Conservation (phyloP, 2,797 vertebrate species). For the Arrhamphus sclerolepis region DNA sequence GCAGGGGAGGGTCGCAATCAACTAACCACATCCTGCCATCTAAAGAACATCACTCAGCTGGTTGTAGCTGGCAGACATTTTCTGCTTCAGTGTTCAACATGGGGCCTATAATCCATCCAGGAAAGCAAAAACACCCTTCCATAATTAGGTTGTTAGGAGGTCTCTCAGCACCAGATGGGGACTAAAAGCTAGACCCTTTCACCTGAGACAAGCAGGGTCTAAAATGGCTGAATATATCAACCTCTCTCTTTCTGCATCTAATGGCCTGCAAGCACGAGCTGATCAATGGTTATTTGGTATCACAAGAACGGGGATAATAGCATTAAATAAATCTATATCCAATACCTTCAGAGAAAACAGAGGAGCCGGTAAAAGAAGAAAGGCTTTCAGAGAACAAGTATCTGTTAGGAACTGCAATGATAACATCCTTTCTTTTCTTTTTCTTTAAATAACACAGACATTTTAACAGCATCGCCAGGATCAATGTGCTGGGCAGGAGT, state of each 20-base stretch:
- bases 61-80: constrained; percentile 68
- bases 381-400: constrained; percentile 14
- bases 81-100: constrained; percentile 56
- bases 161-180: constrained; percentile 67
- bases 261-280: constrained; percentile 29
- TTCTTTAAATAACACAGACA: too few species aligned
- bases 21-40: constrained; percentile 68
- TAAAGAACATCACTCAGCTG: constrained; percentile 61
- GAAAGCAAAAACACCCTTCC: constrained; percentile 40
- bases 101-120: constrained; percentile 53
- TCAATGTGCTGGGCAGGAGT: too few species aligned
- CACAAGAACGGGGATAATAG: constrained; percentile 8
- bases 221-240: constrained; percentile 61
- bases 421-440: too few species aligned
- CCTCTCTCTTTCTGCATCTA: constrained; percentile 37
- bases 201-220: constrained; percentile 57
- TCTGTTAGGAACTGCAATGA: background rate
- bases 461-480: too few species aligned
- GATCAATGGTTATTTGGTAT: constrained; percentile 52
- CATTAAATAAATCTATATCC: constrained; percentile 22
- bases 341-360: constrained; percentile 31
- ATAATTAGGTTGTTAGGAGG: constrained; percentile 68
- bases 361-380: constrained; percentile 4
- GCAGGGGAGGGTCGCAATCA: constrained; percentile 50
- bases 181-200: constrained; percentile 61